Conservation (phyloP, 2,113 vertebrate genomes). For the Psammodynastes pulverulentus region DNA sequence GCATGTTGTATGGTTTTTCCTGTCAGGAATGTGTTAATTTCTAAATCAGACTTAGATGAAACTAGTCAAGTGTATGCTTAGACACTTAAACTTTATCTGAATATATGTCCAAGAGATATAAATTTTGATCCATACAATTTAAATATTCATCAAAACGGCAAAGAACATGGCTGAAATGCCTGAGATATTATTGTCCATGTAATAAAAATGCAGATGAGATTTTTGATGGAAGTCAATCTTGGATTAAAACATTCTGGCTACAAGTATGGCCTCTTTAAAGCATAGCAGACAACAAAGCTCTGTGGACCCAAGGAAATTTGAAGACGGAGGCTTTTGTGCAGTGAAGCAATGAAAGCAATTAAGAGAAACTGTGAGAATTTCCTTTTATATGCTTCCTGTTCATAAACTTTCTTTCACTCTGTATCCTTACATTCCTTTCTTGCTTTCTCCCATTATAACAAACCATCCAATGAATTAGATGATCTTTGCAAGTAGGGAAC, state of each 20-base stretch:
- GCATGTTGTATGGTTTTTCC: background rate
- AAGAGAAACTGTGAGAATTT: background rate
- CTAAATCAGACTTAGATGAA: background rate
- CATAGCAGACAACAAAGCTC: slow-evolving; percentile 22
- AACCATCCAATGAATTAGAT: background rate
- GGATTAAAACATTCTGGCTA: slow-evolving; percentile 48
- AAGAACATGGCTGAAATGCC: background rate
- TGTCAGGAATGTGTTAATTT: background rate
- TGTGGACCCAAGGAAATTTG: slow-evolving; percentile 30
- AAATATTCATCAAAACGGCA: background rate
- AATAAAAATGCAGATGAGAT: background rate
- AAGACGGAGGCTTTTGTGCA: slow-evolving; percentile 25
- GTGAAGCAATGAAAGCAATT: slow-evolving; percentile 20
- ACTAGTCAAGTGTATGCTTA: background rate
- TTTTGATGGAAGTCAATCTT: slow-evolving; percentile 18
- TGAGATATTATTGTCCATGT: background rate
- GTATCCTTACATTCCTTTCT: background rate
- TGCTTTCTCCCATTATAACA: background rate
- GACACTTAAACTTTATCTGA: background rate
- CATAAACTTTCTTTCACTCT: background rate
- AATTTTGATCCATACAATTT: background rate
- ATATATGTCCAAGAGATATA: background rate
- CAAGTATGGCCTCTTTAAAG: slow-evolving; percentile 31
- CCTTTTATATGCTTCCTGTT: background rate
- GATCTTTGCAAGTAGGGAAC: background rate